A percentile compares a stretch with the other conserved stretches of the same genome.
Conservation (phyloP, 2,888 invertebrate species). For the Apodemia mormo region DNA sequence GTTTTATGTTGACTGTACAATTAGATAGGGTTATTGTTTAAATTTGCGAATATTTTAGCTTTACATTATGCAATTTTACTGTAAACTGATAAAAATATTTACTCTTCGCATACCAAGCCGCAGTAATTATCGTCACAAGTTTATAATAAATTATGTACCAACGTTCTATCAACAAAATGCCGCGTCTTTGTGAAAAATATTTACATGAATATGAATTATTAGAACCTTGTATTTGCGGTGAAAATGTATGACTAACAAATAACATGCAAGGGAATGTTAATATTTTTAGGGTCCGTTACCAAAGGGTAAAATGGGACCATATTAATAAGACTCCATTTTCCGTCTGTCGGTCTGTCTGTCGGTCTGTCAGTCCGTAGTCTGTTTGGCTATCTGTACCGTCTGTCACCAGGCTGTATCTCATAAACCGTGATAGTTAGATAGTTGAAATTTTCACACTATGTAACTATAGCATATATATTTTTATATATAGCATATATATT, state of each 20-base stretch:
- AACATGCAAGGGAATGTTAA: not conserved
- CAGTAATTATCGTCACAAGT: conserved; percentile 39
- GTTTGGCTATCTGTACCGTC: too few species aligned
- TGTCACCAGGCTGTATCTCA: too few species aligned
- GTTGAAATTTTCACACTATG: too few species aligned
- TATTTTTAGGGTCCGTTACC: too few species aligned
- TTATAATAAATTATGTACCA: conserved; percentile 16
- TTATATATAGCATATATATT: too few species aligned
- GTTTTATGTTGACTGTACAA: conserved; percentile 35
- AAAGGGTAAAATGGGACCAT: too few species aligned
- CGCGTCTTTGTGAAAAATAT: conserved; percentile 37
- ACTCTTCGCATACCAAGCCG: conserved; percentile 55
- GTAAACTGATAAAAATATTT: conserved; percentile 62
- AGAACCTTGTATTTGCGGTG: not conserved
- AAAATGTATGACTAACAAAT: not conserved
- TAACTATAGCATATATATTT: too few species aligned
- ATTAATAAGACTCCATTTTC: too few species aligned
- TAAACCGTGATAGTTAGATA: too few species aligned
- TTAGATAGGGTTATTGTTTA: conserved; percentile 34
- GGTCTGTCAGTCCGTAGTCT: too few species aligned
- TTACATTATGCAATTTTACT: conserved; percentile 57
- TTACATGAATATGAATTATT: conserved; percentile 34
- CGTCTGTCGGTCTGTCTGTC: too few species aligned
- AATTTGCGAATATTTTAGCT: conserved; percentile 45
- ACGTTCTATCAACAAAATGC: conserved; percentile 5